phyloP scores from a whole-genome alignment of 2,888 invertebrate genomes.

The Branchipolynoe longqiensis region DNA sequence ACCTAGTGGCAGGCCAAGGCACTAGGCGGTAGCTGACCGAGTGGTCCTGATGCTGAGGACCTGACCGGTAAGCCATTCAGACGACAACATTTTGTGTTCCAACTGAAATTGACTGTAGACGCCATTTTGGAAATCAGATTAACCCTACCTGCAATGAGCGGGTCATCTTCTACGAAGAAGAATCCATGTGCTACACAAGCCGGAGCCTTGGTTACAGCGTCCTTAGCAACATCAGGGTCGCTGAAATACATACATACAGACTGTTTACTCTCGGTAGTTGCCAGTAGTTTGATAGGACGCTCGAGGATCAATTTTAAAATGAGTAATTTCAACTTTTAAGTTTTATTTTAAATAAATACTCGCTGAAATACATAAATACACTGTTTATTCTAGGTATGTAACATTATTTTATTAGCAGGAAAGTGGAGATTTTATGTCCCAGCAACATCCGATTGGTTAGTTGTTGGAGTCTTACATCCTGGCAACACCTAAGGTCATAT shows the following conservation, averaged over 20 bases:
- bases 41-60: background rate
- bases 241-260: background rate
- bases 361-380: background rate
- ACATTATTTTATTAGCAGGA: no score
- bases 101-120: background rate
- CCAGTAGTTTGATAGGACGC: no score
- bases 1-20: no score
- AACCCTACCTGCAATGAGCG: background rate
- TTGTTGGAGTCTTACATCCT: no score
- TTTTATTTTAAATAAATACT: background rate
- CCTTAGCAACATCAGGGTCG: background rate
- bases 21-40: no score
- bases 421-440: no score
- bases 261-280: no score
- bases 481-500: no score
- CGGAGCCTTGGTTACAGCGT: background rate
- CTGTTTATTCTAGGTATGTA: no score
- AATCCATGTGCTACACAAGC: background rate
- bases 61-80: background rate
- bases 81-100: background rate
- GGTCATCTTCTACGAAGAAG: conserved; percentile 30
- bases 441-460: no score
- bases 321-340: background rate
- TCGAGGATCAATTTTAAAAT: background rate
- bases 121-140: background rate